Percentiles rank a stretch among this genome's conserved stretches.
phyloP scores from a whole-genome alignment of 2,113 vertebrate genomes.

The Synodontis membranacea region DNA sequence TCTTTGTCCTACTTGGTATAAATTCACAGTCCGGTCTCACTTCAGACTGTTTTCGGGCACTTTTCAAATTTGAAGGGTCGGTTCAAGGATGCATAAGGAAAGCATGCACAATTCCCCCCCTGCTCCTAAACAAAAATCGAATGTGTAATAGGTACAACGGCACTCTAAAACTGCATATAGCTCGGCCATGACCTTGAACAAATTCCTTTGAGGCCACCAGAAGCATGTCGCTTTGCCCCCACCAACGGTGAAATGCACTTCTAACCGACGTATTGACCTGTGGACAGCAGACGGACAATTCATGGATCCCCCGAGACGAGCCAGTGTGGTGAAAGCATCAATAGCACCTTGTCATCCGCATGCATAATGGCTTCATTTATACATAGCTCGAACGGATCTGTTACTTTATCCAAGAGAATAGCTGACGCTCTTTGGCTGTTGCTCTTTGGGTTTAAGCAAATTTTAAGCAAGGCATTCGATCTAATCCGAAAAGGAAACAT shows the following conservation, averaged over 20 bases:
- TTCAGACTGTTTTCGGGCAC: constrained; percentile 1
- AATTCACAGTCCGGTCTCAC: neutral
- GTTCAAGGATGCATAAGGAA: neutral
- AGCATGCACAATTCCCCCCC: neutral
- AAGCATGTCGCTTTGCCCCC: constrained; percentile 20
- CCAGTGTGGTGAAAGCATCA: constrained; percentile 35
- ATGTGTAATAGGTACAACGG: neutral
- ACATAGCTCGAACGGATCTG: constrained; percentile 23
- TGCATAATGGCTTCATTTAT: constrained; percentile 47
- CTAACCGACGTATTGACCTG: constrained; percentile 13
- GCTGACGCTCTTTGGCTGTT: neutral
- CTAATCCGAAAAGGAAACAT: neutral
- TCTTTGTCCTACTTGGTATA: neutral
- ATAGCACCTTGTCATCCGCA: constrained; percentile 23
- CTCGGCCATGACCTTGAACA: constrained; percentile 22
- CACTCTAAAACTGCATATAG: neutral
- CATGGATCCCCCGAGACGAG: constrained; percentile 17
- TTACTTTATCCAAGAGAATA: neutral
- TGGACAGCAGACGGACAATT: constrained; percentile 7
- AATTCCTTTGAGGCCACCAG: constrained; percentile 31
- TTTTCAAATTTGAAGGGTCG: neutral
- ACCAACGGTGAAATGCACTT: neutral
- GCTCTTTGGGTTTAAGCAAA: neutral
- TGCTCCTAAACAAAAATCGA: neutral
- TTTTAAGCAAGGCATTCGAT: neutral